phyloP scores from a whole-genome alignment of 2,888 invertebrate genomes.

The Epinotia demarniana region DNA sequence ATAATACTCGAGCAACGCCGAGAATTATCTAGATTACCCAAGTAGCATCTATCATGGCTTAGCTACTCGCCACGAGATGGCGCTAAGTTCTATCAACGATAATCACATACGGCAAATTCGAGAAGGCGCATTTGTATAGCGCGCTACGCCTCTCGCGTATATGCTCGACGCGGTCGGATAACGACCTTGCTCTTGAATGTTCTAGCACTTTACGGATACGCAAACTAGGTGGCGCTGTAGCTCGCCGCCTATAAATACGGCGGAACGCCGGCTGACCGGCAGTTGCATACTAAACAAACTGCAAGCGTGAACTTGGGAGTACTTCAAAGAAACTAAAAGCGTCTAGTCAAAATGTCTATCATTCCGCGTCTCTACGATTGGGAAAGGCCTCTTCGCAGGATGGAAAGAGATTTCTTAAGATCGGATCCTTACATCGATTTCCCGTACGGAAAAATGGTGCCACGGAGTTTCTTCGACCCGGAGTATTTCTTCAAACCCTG shows the following conservation, averaged over 20 bases:
- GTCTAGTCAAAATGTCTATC: conserved; percentile 67
- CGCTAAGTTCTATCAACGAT: conserved; percentile 45
- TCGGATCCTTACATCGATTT: conserved; percentile 57
- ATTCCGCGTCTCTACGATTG: conserved; percentile 66
- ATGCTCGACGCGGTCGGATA: conserved; percentile 47
- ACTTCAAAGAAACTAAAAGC: conserved; percentile 7
- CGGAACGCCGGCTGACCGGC: conserved; percentile 37
- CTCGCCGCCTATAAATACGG: conserved; percentile 55
- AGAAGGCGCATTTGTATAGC: conserved; percentile 31
- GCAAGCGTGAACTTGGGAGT: conserved; percentile 39
- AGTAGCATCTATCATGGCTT: conserved; percentile 42
- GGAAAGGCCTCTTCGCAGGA: conserved; percentile 66
- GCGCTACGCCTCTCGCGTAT: conserved; percentile 12
- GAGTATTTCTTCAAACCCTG: conserved; percentile 56
- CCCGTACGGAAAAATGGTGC: conserved; percentile 53
- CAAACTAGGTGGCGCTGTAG: conserved; percentile 58
- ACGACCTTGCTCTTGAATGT: conserved; percentile 54
- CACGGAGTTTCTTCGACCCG: conserved; percentile 50
- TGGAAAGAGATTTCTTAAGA: conserved; percentile 68
- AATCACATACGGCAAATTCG: conserved; percentile 31
- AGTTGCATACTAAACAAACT: conserved; percentile 41
- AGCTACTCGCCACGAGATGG: conserved; percentile 62
- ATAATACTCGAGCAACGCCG: background rate
- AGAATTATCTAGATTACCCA: conserved; percentile 29
- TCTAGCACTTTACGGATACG: conserved; percentile 47